A percentile compares a stretch with the other conserved stretches of the same genome.
These are phyloP conservation scores for Micoletzkya japonica DNA, from an alignment of 2,888 invertebrate genomes.

Conservation along the genomic window DNA sequence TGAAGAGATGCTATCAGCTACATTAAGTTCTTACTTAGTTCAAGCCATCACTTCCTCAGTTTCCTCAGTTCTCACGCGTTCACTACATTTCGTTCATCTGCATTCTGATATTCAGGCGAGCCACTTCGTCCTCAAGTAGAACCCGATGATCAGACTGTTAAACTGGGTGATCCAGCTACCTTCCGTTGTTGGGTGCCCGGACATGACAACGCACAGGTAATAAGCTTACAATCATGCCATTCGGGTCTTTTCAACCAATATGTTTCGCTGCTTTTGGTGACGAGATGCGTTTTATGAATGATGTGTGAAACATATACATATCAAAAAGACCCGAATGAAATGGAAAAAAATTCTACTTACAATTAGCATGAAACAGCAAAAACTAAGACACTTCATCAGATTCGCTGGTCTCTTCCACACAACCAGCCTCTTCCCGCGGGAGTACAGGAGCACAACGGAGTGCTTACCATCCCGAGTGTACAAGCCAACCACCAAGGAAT, in stretches of 20 bases:
- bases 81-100: background rate
- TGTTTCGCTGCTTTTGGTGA: too few species aligned
- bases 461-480: conserved; percentile 36
- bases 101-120: conserved; percentile 18
- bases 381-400: background rate
- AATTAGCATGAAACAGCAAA: too few species aligned
- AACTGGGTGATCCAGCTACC: conserved; percentile 74
- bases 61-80: background rate
- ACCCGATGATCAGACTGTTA: conserved; percentile 73
- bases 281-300: too few species aligned
- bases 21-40: too few species aligned
- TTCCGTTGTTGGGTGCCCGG: conserved; percentile 79
- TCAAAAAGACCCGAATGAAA: too few species aligned
- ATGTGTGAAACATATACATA: too few species aligned
- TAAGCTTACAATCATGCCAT: background rate
- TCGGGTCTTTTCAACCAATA: too few species aligned
- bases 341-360: too few species aligned
- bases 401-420: conserved; percentile 27
- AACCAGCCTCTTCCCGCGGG: conserved; percentile 34
- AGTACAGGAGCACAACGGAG: conserved; percentile 38
- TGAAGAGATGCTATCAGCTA: too few species aligned
- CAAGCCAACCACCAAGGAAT: conserved; percentile 27
- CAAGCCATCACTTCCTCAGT: too few species aligned
- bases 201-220: conserved; percentile 39
- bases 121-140: conserved; percentile 45